Evolutionary conservation across 92 coral and sea anemone species (phyloP), one percentile per base, ranked within the genome.

Genomic region (Epizoanthus illoricatus): DNA sequence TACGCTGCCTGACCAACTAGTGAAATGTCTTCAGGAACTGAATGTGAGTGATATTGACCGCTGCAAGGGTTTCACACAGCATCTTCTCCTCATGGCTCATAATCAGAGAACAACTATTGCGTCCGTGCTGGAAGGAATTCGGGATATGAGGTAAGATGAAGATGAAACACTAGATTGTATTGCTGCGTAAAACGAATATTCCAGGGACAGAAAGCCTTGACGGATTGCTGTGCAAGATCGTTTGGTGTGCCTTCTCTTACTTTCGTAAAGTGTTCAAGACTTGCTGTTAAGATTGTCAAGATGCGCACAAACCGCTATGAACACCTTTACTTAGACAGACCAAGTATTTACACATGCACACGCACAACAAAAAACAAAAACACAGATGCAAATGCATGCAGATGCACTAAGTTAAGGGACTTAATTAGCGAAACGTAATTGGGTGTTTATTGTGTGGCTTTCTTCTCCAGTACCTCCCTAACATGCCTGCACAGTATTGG

Each of bases 31-130:
- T 2, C 75, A 96, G 99, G 99, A 96, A 68, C 92, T 96, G 57
- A 91, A 89, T 39, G 54, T 93, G 24, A 91, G 98, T 56, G 98
- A 96, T 65, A 80, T 93, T 59, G 97, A 94, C 57, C 98, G 99
- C 43, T 90, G 93, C 72, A 93, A 93, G 84, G 99, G 99, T 0
- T 90, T 84, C 74, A 87, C 89, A 18, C 90, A 91, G 41, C 95
- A 96, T 67, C 71, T 96, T 19, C 89, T 90, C 1, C 88, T 76
- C 56, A 80, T 96, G 45, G 85, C 92, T 18, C 87, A 72, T 76
- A 87, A 83, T 28, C 98, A 91, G 75, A 85, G 92, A 56, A 87
- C 86, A 54, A 73, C 71, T 39, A 83, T 89, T 13, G 75, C 91
- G 33, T 45, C 73, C 39, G 60, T 87, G 24, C 81, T 86, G 15